Conservation (phyloP, 2,113 vertebrate genomes). For the Sphyrna mokarran region DNA sequence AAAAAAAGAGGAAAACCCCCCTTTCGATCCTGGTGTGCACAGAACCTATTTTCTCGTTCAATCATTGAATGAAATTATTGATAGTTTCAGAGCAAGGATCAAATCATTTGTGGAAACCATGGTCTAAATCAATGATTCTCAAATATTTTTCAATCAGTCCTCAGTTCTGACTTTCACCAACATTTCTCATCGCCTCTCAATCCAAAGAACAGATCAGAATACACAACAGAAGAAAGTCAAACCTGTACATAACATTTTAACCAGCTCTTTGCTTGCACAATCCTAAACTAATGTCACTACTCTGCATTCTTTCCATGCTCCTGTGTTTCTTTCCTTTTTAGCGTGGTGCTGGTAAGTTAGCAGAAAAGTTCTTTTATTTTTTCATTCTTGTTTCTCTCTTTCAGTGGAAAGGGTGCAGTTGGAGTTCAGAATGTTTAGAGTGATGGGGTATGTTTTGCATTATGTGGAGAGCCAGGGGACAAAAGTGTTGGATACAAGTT, state of each 20-base stretch:
- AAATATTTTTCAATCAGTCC: not conserved
- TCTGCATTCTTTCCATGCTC: not conserved
- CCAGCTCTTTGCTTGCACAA: not conserved
- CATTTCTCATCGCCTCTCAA: not conserved
- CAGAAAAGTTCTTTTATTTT: not conserved
- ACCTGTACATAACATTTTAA: not conserved
- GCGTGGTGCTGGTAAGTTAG: not conserved
- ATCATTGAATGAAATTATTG: not conserved
- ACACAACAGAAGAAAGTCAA: not conserved
- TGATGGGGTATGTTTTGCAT: not conserved
- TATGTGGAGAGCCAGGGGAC: not conserved
- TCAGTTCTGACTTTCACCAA: not conserved
- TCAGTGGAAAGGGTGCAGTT: not conserved
- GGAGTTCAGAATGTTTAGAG: not conserved
- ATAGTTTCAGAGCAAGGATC: not conserved
- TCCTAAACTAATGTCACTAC: not conserved
- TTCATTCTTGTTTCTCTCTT: not conserved
- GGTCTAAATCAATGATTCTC: not conserved
- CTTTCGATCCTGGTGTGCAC: too few species aligned
- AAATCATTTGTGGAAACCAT: not conserved
- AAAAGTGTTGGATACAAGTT: not conserved
- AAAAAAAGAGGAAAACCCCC: too few species aligned
- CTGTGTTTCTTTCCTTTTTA: not conserved
- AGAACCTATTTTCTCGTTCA: too few species aligned
- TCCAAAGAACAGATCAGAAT: not conserved